Evolutionary conservation across 2,113 vertebrate genomes (phyloP).

Genomic region (Corythoichthys intestinalis): DNA sequence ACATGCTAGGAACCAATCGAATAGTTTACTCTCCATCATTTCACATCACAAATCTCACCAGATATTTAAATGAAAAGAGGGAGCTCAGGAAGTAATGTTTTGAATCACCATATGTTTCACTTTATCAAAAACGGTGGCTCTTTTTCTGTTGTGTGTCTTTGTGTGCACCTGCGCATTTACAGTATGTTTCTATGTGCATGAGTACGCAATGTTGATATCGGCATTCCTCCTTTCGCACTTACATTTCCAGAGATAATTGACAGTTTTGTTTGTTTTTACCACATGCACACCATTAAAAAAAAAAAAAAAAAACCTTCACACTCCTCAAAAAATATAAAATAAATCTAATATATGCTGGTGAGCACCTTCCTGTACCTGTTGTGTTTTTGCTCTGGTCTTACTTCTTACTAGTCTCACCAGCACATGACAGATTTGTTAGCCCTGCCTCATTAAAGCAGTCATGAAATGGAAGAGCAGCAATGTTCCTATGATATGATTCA

Average conservation of each 20-base stretch:
- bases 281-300: slow-evolving; percentile 26
- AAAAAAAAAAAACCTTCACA: slow-evolving; percentile 34
- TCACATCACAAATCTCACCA: slow-evolving; percentile 49
- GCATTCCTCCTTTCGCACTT: slow-evolving; percentile 46
- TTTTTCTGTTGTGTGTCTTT: slow-evolving; percentile 10
- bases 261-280: slow-evolving; percentile 49
- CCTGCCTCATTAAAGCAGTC: slow-evolving; percentile 38
- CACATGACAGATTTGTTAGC: not conserved
- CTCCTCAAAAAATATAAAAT: not conserved
- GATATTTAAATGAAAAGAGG: slow-evolving; percentile 19
- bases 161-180: too few species aligned
- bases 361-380: too few species aligned
- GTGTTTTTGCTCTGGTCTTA: too few species aligned
- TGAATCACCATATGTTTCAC: slow-evolving; percentile 60
- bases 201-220: slow-evolving; percentile 51
- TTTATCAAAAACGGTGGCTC: slow-evolving; percentile 65
- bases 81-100: slow-evolving; percentile 65
- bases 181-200: slow-evolving; percentile 16
- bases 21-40: slow-evolving; percentile 30
- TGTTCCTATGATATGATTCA: slow-evolving; percentile 25
- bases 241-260: slow-evolving; percentile 38
- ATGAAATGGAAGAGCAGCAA: slow-evolving; percentile 25
- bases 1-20: not conserved
- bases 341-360: too few species aligned
- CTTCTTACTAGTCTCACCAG: too few species aligned